Percentiles rank a stretch among this genome's conserved stretches.
phyloP scores from a whole-genome alignment of 2,113 vertebrate genomes.

The Cyprinodon tularosa region DNA sequence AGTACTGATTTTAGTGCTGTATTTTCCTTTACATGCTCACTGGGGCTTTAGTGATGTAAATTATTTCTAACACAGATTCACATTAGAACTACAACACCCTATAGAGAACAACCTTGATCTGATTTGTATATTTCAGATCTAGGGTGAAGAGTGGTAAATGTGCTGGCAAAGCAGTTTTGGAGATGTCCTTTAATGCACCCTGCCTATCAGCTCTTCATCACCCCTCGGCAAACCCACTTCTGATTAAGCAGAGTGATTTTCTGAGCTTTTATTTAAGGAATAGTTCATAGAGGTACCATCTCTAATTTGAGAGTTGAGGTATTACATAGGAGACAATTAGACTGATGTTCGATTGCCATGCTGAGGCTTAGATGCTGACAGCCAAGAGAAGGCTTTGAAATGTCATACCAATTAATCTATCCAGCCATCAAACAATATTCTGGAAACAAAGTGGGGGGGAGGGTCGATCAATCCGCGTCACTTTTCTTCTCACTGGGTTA shows the following conservation, averaged over 20 bases:
- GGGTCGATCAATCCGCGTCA: constrained; percentile 79
- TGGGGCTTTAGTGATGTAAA: constrained; percentile 20
- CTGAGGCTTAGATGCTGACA: constrained; percentile 72
- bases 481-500: constrained; percentile 81
- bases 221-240: constrained; percentile 52
- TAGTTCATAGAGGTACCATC: constrained; percentile 57
- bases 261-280: constrained; percentile 61
- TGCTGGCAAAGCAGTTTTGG: constrained; percentile 63
- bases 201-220: constrained; percentile 65
- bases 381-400: constrained; percentile 77
- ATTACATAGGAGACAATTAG: constrained; percentile 76
- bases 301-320: constrained; percentile 74
- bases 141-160: constrained; percentile 39
- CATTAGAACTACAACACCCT: constrained; percentile 18
- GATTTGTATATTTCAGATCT: constrained; percentile 59
- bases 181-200: constrained; percentile 71
- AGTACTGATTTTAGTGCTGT: constrained; percentile 10
- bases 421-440: constrained; percentile 81
- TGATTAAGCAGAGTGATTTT: constrained; percentile 58
- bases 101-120: constrained; percentile 41
- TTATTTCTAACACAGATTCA: constrained; percentile 25
- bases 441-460: constrained; percentile 78
- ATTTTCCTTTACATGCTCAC: constrained; percentile 10
- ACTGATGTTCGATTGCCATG: constrained; percentile 64
- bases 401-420: constrained; percentile 82